Evolutionary conservation across 2,113 vertebrate species (phyloP).

Genomic region (Lutjanus erythropterus): DNA sequence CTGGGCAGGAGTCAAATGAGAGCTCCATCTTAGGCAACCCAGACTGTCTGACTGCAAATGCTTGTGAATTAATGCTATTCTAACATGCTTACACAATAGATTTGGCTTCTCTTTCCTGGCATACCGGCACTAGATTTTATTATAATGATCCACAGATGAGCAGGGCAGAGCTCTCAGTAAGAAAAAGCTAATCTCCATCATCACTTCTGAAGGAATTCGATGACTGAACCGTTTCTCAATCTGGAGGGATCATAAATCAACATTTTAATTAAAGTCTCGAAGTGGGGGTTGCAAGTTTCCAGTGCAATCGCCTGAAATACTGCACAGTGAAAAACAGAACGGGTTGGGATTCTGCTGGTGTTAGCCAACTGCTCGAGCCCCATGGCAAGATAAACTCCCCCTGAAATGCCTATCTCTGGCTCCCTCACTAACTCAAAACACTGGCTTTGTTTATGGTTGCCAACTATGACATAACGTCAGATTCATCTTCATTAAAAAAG

Average conservation of each 20-base stretch:
- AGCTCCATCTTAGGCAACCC: constrained; percentile 49
- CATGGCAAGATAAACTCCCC: constrained; percentile 59
- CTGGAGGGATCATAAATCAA: constrained; percentile 58
- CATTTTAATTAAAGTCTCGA: constrained; percentile 41
- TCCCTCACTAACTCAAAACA: constrained; percentile 69
- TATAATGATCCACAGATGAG: constrained; percentile 49
- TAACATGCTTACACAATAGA: constrained; percentile 35
- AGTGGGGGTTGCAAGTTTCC: constrained; percentile 44
- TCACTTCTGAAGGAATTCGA: constrained; percentile 37
- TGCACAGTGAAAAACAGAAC: constrained; percentile 31
- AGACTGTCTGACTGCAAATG: constrained; percentile 37
- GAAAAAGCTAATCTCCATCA: constrained; percentile 14
- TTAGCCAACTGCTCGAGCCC: constrained; percentile 53
- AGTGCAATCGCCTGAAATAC: constrained; percentile 28
- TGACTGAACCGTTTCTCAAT: constrained; percentile 53
- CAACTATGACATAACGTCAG: constrained; percentile 64
- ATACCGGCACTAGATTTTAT: neutral
- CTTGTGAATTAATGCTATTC: constrained; percentile 8
- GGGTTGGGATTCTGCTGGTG: constrained; percentile 31
- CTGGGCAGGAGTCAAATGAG: constrained; percentile 40
- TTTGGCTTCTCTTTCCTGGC: neutral
- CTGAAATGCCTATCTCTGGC: constrained; percentile 63
- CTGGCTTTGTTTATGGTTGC: constrained; percentile 58
- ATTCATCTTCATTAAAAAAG: constrained; percentile 66
- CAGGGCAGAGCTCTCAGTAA: constrained; percentile 15